Evolutionary conservation across 2,113 vertebrate species (phyloP).

Genomic region (Chrysemys picta): DNA sequence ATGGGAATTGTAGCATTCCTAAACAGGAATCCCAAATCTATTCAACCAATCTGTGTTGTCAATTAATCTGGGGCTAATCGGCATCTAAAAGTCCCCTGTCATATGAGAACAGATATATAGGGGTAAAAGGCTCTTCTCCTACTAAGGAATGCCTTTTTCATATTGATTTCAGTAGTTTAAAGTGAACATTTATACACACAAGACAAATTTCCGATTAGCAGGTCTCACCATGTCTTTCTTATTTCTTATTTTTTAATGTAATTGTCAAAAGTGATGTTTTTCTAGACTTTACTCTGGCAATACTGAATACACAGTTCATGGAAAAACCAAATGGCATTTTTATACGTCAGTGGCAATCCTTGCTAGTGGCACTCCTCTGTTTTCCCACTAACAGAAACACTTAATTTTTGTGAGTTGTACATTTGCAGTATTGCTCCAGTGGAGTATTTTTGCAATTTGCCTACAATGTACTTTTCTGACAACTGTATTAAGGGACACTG

Average conservation of each 20-base stretch:
- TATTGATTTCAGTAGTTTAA: constrained; percentile 11
- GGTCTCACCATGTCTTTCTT: constrained; percentile 17
- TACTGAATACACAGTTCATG: constrained; percentile 26
- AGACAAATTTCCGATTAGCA: constrained; percentile 29
- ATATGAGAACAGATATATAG: background rate
- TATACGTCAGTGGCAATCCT: background rate
- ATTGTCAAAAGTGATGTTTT: constrained; percentile 18
- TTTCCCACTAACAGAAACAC: constrained; percentile 44
- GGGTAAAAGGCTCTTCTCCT: background rate
- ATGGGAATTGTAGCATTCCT: background rate
- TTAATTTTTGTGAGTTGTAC: constrained; percentile 53
- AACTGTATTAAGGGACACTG: constrained; percentile 32
- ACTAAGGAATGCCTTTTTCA: background rate
- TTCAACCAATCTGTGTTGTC: background rate
- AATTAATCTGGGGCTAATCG: background rate
- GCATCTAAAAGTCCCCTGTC: background rate
- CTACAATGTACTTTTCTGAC: constrained; percentile 64
- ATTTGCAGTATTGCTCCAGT: constrained; percentile 54
- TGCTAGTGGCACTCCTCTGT: background rate
- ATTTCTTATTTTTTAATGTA: constrained; percentile 28
- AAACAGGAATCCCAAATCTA: background rate
- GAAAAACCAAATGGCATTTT: constrained; percentile 46
- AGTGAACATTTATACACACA: constrained; percentile 35
- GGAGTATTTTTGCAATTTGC: constrained; percentile 55
- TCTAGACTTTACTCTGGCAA: constrained; percentile 38